Conservation (phyloP, 1,140 invertebrate species). For the Sminthurinus signatus region DNA sequence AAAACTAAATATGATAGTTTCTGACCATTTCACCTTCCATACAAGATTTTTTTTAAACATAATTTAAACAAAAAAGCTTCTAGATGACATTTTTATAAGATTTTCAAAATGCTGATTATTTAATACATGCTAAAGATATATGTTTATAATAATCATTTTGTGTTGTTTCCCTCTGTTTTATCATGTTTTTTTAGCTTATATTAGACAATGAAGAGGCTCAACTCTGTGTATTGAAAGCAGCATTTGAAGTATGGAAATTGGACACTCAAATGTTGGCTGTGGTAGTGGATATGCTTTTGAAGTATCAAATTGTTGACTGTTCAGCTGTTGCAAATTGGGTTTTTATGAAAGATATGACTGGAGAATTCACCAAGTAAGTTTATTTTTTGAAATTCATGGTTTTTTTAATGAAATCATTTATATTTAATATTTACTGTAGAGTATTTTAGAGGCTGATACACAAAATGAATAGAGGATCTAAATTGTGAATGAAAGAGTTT, state of each 20-base stretch:
- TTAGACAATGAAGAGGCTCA: conserved; percentile 89
- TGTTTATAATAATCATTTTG: no score
- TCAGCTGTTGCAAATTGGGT: conserved; percentile 97
- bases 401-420: conserved; percentile 2
- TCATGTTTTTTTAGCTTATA: conserved; percentile 22
- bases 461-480: no score
- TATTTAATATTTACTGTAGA: no score
- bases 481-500: no score
- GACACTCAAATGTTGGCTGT: conserved; percentile 97
- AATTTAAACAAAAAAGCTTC: no score
- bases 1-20: neutral
- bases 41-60: conserved; percentile 3
- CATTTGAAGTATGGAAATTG: conserved; percentile 88
- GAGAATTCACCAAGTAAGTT: conserved; percentile 79
- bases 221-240: conserved; percentile 84
- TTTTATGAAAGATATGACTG: conserved; percentile 92
- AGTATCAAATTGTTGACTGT: conserved; percentile 94
- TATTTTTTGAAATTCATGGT: neutral
- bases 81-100: no score
- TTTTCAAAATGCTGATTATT: no score
- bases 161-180: no score
- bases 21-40: conserved; percentile 7
- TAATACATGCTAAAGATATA: no score
- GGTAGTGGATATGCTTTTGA: conserved; percentile 92
- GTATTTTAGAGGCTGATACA: no score